phyloP scores from a whole-genome alignment of 2,888 invertebrate genomes.

The Pristionchus entomophagus region DNA sequence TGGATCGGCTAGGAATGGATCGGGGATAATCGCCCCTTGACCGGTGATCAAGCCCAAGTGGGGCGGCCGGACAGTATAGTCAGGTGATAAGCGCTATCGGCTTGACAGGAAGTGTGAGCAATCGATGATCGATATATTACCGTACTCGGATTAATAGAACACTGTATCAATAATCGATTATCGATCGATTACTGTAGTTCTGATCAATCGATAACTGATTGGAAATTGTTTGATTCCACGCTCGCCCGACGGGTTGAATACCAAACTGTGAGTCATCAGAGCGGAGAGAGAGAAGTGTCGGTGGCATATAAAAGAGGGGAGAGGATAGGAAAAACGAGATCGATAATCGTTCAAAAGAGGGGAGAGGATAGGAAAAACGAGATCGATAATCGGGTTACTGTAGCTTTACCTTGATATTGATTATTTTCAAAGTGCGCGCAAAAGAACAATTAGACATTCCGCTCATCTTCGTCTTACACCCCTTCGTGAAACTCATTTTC shows the following conservation, averaged over 20 bases:
- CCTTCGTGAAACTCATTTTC: no score
- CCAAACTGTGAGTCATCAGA: not conserved
- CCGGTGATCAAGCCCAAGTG: not conserved
- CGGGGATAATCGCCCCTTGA: not conserved
- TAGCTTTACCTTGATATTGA: not conserved
- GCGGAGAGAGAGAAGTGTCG: not conserved
- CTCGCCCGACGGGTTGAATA: not conserved
- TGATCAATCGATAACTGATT: not conserved
- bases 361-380: not conserved
- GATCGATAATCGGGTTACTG: not conserved
- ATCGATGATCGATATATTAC: no score
- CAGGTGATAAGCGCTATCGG: constrained; percentile 19
- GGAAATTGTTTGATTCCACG: not conserved
- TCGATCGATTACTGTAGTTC: not conserved
- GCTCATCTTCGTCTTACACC: no score
- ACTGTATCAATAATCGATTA: no score
- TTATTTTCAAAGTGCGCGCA: no score
- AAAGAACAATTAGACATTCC: no score
- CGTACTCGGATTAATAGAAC: no score
- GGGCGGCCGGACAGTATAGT: not conserved
- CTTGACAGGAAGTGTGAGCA: not conserved
- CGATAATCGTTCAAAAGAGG: not conserved
- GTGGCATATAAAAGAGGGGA: no score
- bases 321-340: not conserved
- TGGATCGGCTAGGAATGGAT: not conserved